Base-by-base conservation (phyloP, 2,888 invertebrate genomes). In the Meliscaeva auricollis region DNA sequence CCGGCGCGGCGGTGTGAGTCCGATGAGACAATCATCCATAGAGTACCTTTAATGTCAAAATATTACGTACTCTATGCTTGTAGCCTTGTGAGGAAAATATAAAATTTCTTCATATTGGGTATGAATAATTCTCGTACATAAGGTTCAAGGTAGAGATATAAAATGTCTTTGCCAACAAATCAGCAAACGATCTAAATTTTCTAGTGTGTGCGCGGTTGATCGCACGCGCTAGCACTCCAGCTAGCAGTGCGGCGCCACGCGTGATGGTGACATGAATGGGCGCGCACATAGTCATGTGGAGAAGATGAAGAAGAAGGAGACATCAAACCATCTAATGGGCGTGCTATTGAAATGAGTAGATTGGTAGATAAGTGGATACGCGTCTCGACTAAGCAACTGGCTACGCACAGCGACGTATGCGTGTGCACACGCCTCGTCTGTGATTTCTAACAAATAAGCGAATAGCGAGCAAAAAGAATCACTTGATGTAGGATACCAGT, bases 151-250 rank as follows among this genome's bases (percentile, higher is more conserved):
- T n/a, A n/a, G n/a, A n/a, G n/a, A n/a, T n/a, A n/a, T n/a, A n/a
- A n/a, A n/a, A n/a, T n/a, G n/a, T n/a, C 26, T 48, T 13, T 58
- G 22, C 54, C 72, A 72, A 70, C 78, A 72, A 78, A 78, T 78
- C 78, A 72, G 62, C 54, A 52, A 78, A 30, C 56, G 64, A 64
- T 44, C 46, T 3, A 8, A 30, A 30, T 17, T 15, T 11, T 17
- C 32, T 7, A 17, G 35, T 58, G 30, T 15, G 15, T 20, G 58
- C 6, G 35, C 6, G 35, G 52, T 20, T 38, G 17, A n/a, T 30
- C 30, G 15, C 54, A 54, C 30, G 30, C 54, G 30, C n/a, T n/a
- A 30, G 15, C 54, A 30, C 9, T 54, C 4, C 54, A 54, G 15
- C 54, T 4, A 26, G 26, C 52, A 30, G 15, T 15, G 9, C 30